Base-by-base conservation (phyloP, 2,888 invertebrate genomes). In the Acrocyrtus sp. region DNA sequence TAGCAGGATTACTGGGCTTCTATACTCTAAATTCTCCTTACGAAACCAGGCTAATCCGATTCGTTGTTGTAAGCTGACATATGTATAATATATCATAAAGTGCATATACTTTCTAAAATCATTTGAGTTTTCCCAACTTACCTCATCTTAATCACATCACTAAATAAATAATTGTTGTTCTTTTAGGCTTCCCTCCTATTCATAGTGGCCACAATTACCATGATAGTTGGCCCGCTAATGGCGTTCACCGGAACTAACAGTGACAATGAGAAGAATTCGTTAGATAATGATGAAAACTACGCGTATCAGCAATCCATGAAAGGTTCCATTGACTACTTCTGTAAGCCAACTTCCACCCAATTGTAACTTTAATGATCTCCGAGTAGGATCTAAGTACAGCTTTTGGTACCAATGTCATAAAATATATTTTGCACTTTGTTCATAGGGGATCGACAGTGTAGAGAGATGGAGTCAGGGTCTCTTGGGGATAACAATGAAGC, bases 321-420 rank as follows among this genome's bases (percentile, higher is more conserved):
- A 24, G 65, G 65, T 1, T 34, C 65, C 1, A 17, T 65, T 15
- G 17, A 39, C 8, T 65, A 39, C 43, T 65, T 47, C 15, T 22
- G 48, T 34, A 24, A n/a, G 50, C 15, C 3, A 17, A 17, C 8
- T 10, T 47, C 3, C 17, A 47, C 3, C 47, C 5, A 12, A 17
- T 47, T 10, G 17, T 45, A n/a, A 10, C 17, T 45, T 12, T n/a
- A 5, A 45, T n/a, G 10, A n/a, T 45, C 10, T n/a, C 4, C n/a
- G 17, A 17, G 12, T 6, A 45, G 4, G 8, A 17, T 45, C 5
- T n/a, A 45, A 45, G 4, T 50, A 2, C 2, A n/a, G n/a, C n/a
- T n/a, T n/a, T n/a, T n/a, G n/a, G n/a, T n/a, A n/a, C n/a, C n/a
- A n/a, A n/a, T n/a, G n/a, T n/a, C n/a, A 26, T 26, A 24, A 3